These are phyloP conservation scores for Acanthosepion lycidas DNA, from an alignment of 2,888 invertebrate genomes.

Conservation along the genomic window DNA sequence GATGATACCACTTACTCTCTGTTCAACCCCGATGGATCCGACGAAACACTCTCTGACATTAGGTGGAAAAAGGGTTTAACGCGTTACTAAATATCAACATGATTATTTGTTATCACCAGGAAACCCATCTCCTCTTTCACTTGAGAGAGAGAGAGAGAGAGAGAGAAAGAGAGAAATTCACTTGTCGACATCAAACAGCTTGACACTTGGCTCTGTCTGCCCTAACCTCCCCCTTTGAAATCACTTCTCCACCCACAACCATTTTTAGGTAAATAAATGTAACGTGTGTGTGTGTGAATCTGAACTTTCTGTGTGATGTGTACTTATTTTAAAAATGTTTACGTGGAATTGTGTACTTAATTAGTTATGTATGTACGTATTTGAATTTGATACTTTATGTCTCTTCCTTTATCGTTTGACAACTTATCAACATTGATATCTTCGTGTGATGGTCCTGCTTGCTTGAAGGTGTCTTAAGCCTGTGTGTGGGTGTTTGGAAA, in stretches of 20 bases:
- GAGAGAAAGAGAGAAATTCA: too few species aligned
- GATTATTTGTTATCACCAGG: too few species aligned
- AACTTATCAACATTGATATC: too few species aligned
- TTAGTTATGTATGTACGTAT: too few species aligned
- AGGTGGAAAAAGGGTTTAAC: not conserved
- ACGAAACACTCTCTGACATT: not conserved
- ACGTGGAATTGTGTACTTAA: too few species aligned
- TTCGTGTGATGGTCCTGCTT: too few species aligned
- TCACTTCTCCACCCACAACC: not conserved
- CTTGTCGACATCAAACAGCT: not conserved
- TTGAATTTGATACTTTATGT: too few species aligned
- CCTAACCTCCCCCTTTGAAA: not conserved
- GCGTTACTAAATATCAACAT: not conserved
- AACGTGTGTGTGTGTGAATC: not conserved
- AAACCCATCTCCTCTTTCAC: too few species aligned
- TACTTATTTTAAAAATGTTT: too few species aligned
- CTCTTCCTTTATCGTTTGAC: too few species aligned
- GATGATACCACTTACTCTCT: not conserved
- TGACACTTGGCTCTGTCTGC: not conserved
- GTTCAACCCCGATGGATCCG: not conserved
- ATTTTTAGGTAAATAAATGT: not conserved
- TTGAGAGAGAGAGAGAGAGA: too few species aligned
- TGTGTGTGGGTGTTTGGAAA: not conserved
- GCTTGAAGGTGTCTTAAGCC: not conserved
- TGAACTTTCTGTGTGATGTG: too few species aligned